Percentiles rank a stretch among this genome's conserved stretches.
Conservation (phyloP, 92 coral and sea anemone genomes). For the Siderastrea radians region DNA sequence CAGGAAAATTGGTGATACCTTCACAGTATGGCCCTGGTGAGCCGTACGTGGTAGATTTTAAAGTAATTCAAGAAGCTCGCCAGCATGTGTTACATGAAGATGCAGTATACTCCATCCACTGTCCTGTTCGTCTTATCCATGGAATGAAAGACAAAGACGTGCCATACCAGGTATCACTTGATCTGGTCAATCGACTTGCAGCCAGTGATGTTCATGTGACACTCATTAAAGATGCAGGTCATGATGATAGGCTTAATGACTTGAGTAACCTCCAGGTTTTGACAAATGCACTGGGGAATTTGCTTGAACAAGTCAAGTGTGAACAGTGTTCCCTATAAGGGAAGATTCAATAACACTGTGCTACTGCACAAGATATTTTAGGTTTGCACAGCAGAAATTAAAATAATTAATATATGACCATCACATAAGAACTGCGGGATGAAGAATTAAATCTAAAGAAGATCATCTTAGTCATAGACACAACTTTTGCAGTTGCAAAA, state of each 20-base stretch:
- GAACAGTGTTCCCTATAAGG: not conserved
- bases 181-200: conserved; percentile 62
- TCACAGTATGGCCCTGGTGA: conserved; percentile 63
- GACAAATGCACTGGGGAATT: conserved; percentile 62
- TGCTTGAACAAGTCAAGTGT: conserved; percentile 54
- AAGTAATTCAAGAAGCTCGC: conserved; percentile 78
- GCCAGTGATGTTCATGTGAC: conserved; percentile 73
- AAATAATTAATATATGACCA: too few relatives aligned
- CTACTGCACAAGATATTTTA: too few relatives aligned
- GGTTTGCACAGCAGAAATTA: too few relatives aligned
- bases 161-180: conserved; percentile 80
- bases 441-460: too few relatives aligned
- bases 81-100: conserved; percentile 55
- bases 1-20: conserved; percentile 79
- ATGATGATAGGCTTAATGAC: conserved; percentile 70
- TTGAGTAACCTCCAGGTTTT: conserved; percentile 57
- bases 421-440: too few relatives aligned
- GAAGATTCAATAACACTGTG: too few relatives aligned
- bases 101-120: conserved; percentile 44
- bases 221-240: conserved; percentile 79
- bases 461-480: too few relatives aligned
- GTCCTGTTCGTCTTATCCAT: conserved; percentile 88
- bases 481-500: too few relatives aligned
- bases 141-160: conserved; percentile 87
- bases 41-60: conserved; percentile 78